Evolutionary conservation across 2,797 vertebrate species (phyloP), one percentile per base, ranked within the genome.

Genomic region (Percopsis omiscomaycus): DNA sequence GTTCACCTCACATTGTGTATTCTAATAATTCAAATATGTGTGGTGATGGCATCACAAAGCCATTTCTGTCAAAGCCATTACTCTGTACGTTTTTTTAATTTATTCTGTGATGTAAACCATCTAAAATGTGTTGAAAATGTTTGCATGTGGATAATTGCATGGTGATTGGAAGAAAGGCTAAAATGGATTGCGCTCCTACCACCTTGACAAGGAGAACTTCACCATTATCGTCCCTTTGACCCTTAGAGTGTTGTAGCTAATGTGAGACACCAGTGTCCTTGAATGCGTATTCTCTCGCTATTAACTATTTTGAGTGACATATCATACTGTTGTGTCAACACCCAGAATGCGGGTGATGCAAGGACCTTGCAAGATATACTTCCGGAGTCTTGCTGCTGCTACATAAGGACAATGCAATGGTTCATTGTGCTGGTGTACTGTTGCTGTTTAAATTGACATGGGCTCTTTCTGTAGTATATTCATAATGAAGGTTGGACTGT

Each of bases 271-370:
- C 2, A 81, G 75, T 58, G 72, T 64, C 77, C 59, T 72, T 82
- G 78, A 86, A 78, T 80, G 28, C 61, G 59, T 68, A 61, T 68
- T 74, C 60, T 48, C 29, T 45, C 11, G 0, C 67, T 74, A 82
- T 85, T 75, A 84, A 85, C 58, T 77, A 65, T 71, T 85, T 52
- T 84, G 82, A 88, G 62, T 81, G 83, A 77, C 79, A 84, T 73
- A 61, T 83, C 68, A 74, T 81, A 68, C 60, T 44, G 59, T 64
- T 71, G 55, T 79, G 81, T 79, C 75, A 82, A 69, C 74, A 73
- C 77, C 68, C 71, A 80, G 59, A 77, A 71, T 63, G 50, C 47
- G 70, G 71, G 66, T 92, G 91, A 92, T 89, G 89, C 83, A 92
- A 90, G 71, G 71, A 61, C 71, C 66, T 80, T 86, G 89, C 82